Conservation (phyloP, 2,113 vertebrate species). For the Leucosticte australis region DNA sequence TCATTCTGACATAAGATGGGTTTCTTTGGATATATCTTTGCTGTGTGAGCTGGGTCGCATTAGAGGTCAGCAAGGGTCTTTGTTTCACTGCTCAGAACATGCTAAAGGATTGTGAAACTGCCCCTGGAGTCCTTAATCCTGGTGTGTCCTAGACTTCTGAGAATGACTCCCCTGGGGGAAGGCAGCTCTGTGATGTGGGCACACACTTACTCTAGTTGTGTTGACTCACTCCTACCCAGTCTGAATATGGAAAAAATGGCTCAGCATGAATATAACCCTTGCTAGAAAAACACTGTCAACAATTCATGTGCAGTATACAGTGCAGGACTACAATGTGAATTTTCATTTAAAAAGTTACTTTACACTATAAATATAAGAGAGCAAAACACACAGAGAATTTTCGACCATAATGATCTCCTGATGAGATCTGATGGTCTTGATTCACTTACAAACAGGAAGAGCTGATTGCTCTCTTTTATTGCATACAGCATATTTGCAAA, state of each 20-base stretch:
- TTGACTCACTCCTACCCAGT: background rate
- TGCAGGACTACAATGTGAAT: background rate
- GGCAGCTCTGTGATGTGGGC: background rate
- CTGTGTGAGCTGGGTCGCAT: background rate
- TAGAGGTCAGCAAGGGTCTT: fast-evolving
- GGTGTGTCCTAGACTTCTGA: background rate
- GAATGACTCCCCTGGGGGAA: background rate
- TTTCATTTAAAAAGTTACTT: background rate
- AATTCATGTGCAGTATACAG: background rate
- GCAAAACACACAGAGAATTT: background rate
- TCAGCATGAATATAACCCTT: background rate
- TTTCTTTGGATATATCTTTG: background rate
- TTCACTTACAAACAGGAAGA: background rate
- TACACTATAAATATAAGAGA: background rate
- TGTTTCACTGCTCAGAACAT: background rate
- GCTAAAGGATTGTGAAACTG: background rate
- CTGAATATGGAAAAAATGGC: background rate
- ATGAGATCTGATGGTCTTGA: background rate
- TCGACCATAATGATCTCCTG: background rate
- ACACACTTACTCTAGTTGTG: background rate
- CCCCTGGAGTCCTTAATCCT: background rate
- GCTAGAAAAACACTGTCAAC: background rate
- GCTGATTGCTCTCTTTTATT: background rate
- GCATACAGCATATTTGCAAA: background rate
- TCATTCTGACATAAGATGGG: background rate